Evolutionary conservation across 2,888 invertebrate genomes (phyloP), one percentile per base, ranked within the genome.

Genomic region (Pristionchus fissidentatus): DNA sequence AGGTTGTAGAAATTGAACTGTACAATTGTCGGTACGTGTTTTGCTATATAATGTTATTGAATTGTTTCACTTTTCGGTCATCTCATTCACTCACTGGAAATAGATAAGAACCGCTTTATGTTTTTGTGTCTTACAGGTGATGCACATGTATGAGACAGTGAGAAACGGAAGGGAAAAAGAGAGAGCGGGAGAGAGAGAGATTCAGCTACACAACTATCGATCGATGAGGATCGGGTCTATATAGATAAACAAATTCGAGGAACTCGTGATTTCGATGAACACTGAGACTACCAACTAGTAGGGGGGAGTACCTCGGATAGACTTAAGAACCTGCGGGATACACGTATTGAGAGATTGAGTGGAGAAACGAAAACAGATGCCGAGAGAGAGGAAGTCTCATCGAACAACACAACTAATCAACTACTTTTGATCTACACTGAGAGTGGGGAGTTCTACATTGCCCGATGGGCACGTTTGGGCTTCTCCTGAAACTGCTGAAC

Each of bases 401-500:
- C 70, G 38, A 70, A 38, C 43, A 70, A 70, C 70, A 70, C n/a
- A 70, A 70, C 70, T 70, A 70, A n/a, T 19, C 3, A 70, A 70
- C 70, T 70, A 70, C 3, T 15, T 15, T 22, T 0, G 38, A 19
- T 70, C 70, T 70, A 70, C 70, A 70, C 7, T n/a, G n/a, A 15
- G 66, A 22, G 29, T 38, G 22, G 1, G 38, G 38, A 66, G 38
- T 4, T 62, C 62, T 62, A 77, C 75, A 77, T 77, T 1, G 75
- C 32, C 46, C 49, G 38, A 49, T 77, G 46, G 32, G 29, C 35
- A 0, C 75, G 41, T 26, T 49, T 46, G 43, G 52, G 32, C 46
- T 81, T 62, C 26, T 85, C 87, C 46, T 86, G 87, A 80, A 90
- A 90, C 83, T 90, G 90, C 83, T 90, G 90, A 66, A 90, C 85